phyloP scores from a whole-genome alignment of 2,113 vertebrate species.

The Peromyscus polionotus region DNA sequence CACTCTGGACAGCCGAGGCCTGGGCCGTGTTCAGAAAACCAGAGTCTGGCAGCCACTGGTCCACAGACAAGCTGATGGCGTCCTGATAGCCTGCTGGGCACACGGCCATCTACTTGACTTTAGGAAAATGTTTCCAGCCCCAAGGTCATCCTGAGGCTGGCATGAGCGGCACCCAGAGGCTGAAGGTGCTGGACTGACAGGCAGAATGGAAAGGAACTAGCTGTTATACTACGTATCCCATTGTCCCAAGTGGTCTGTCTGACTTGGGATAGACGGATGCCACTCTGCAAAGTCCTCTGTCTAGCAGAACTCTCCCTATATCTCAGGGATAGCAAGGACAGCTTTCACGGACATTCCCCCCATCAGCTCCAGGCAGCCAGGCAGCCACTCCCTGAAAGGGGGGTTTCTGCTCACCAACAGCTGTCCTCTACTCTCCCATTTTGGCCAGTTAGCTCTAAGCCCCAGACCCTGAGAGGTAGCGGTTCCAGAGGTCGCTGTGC shows the following conservation, averaged over 20 bases:
- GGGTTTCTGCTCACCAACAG: neutral
- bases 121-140: no score
- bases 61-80: accelerated
- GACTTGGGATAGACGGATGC: accelerated
- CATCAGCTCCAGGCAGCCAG: neutral
- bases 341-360: neutral
- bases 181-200: neutral
- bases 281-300: neutral
- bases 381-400: neutral
- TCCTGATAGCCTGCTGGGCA: neutral
- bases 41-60: neutral
- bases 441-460: neutral
- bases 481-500: no score
- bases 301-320: neutral
- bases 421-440: neutral
- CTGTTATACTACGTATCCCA: neutral
- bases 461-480: neutral
- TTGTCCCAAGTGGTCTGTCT: neutral
- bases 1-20: neutral
- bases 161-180: neutral
- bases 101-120: neutral
- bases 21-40: neutral
- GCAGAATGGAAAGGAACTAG: neutral
- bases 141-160: neutral
- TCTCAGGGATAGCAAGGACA: neutral